Evolutionary conservation across 2,888 invertebrate species (phyloP), one percentile per base, ranked within the genome.

Genomic region (Anthophora plumipes): DNA sequence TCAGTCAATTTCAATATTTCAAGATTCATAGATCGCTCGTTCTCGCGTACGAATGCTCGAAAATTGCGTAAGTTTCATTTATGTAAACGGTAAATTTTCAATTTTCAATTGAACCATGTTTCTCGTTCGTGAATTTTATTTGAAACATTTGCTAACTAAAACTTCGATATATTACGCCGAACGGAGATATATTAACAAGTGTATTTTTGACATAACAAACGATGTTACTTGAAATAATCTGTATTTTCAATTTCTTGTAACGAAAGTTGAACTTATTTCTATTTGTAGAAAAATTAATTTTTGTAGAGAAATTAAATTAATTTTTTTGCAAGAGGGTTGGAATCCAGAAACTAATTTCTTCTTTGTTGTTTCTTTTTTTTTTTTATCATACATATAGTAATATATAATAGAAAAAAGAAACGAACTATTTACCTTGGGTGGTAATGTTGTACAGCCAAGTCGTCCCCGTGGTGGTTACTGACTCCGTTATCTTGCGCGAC

Each of bases 371-470:
- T n/a, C n/a, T n/a, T n/a, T n/a, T n/a, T n/a, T n/a, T n/a, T n/a
- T n/a, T n/a, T n/a, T n/a, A n/a, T n/a, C n/a, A n/a, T n/a, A n/a
- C n/a, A n/a, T n/a, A n/a, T n/a, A n/a, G n/a, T n/a, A n/a, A n/a
- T n/a, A n/a, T n/a, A n/a, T n/a, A n/a, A n/a, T n/a, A n/a, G n/a
- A n/a, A 52, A 52, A 50, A 50, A 5, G 31, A 12, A 31, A 31
- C 31, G 2, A 31, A 31, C 31, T 12, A 7, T 50, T 67, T 82
- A 87, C 88, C 88, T 84, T 85, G 86, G 57, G 76, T 68, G 50
- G 85, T 83, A 70, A 81, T 81, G 20, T 86, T 87, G 55, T 81
- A 85, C 60, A 85, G 79, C 88, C 85, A 87, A 82, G 84, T 63
- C 37, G 81, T 77, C 61, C 87, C 85, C 78, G 87, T 85, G 73